Evolutionary conservation across 1,140 invertebrate genomes (phyloP).

Genomic region (Drosophila arizonae): DNA sequence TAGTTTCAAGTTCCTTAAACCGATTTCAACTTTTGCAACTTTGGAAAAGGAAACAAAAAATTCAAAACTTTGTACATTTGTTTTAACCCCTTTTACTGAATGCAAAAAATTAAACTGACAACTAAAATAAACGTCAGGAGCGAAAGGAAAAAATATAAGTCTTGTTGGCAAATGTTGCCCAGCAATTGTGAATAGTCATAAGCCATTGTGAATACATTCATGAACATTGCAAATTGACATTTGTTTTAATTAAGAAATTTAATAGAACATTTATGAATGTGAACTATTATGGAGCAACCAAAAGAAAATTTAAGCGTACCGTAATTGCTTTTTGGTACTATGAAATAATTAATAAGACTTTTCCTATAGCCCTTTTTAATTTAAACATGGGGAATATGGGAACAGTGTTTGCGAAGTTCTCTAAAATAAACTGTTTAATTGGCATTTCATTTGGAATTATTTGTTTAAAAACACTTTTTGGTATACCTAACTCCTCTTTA

Average conservation of each 20-base stretch:
- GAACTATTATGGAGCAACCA: not conserved
- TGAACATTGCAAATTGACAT: not conserved
- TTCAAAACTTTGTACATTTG: constrained; percentile 18
- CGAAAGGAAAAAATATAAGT: not conserved
- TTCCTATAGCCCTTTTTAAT: too few species aligned
- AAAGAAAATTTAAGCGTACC: not conserved
- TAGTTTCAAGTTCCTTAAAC: constrained; percentile 9
- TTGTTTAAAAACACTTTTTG: not conserved
- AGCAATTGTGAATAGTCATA: constrained; percentile 5
- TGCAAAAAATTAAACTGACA: constrained; percentile 1
- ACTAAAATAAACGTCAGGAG: constrained; percentile 2
- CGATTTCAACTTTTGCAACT: constrained; percentile 10
- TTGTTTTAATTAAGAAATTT: constrained; percentile 4
- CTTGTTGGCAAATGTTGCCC: constrained; percentile 1
- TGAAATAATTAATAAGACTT: too few species aligned
- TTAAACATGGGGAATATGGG: too few species aligned
- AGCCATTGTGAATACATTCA: not conserved
- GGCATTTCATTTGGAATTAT: too few species aligned
- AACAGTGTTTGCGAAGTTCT: too few species aligned
- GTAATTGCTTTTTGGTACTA: too few species aligned
- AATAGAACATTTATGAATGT: not conserved
- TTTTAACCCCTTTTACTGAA: constrained; percentile 8
- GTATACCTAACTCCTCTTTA: too few species aligned
- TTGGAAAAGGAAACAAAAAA: not conserved
- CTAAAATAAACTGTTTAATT: too few species aligned